Percentiles rank a stretch among this genome's conserved stretches.
Evolutionary conservation across 2,797 vertebrate species (phyloP).

Genomic region (Cichlasoma orientale): DNA sequence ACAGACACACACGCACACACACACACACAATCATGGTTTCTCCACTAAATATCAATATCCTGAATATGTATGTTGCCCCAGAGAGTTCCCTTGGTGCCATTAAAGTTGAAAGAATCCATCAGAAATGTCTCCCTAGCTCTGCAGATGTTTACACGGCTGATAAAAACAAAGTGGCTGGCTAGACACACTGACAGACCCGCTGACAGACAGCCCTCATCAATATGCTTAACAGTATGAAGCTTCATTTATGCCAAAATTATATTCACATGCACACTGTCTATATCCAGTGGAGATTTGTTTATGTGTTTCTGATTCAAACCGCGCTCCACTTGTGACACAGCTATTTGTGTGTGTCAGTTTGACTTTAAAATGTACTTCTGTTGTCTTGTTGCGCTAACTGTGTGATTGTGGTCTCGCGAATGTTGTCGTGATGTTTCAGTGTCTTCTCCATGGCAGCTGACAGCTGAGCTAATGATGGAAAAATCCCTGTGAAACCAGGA

Average conservation of each 20-base stretch:
- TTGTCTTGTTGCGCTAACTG: neutral
- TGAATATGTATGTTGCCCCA: constrained; percentile 16
- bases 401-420: neutral
- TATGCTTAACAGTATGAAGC: neutral
- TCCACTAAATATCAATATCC: constrained; percentile 15
- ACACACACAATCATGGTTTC: constrained; percentile 15
- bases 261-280: neutral
- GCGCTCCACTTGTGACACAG: neutral
- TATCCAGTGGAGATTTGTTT: neutral
- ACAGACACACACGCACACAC: constrained; percentile 34
- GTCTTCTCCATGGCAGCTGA: neutral
- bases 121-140: neutral
- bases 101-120: neutral
- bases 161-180: neutral
- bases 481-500: neutral
- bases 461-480: neutral
- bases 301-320: neutral
- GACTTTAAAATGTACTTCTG: neutral
- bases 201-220: constrained; percentile 9
- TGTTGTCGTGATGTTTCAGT: neutral
- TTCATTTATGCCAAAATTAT: neutral
- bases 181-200: neutral
- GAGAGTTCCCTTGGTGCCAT: neutral
- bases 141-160: neutral
- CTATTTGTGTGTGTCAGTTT: neutral